Conservation (phyloP, 2,888 invertebrate species). For the Catotricha subobsoleta region DNA sequence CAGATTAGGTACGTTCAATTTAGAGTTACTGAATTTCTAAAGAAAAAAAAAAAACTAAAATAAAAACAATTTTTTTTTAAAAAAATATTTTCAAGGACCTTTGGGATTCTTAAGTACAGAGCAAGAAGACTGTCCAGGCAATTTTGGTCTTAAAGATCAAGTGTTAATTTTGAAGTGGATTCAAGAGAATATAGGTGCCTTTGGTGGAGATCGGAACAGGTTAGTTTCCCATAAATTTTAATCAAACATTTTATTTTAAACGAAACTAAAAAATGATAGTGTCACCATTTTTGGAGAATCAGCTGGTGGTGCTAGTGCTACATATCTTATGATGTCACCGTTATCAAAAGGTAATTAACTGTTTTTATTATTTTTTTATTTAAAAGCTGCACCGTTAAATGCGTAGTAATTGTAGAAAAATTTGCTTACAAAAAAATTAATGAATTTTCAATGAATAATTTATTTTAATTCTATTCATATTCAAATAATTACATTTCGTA, state of each 20-base stretch:
- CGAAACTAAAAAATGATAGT: no score
- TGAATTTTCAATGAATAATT: no score
- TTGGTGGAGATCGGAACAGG: constrained; percentile 40
- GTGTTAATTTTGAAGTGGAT: constrained; percentile 41
- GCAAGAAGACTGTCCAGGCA: constrained; percentile 44
- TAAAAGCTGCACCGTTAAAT: not conserved
- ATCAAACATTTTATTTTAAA: not conserved
- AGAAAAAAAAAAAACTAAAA: no score
- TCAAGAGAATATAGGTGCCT: constrained; percentile 38
- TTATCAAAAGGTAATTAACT: constrained; percentile 21
- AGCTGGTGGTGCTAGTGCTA: constrained; percentile 48
- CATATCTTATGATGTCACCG: constrained; percentile 49
- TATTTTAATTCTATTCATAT: no score
- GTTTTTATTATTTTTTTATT: not conserved
- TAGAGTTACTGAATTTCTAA: not conserved
- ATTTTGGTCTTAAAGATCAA: constrained; percentile 51
- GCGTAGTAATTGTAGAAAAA: no score
- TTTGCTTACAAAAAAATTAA: no score
- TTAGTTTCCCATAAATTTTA: not conserved
- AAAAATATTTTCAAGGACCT: constrained; percentile 31
- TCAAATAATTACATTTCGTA: no score
- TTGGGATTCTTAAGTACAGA: constrained; percentile 48
- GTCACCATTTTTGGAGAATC: constrained; percentile 48
- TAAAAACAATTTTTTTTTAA: not conserved
- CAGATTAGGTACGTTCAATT: constrained; percentile 35